These are phyloP conservation scores for Gambelia wislizenii DNA, from an alignment of 2,797 vertebrate genomes.

Conservation along the genomic window DNA sequence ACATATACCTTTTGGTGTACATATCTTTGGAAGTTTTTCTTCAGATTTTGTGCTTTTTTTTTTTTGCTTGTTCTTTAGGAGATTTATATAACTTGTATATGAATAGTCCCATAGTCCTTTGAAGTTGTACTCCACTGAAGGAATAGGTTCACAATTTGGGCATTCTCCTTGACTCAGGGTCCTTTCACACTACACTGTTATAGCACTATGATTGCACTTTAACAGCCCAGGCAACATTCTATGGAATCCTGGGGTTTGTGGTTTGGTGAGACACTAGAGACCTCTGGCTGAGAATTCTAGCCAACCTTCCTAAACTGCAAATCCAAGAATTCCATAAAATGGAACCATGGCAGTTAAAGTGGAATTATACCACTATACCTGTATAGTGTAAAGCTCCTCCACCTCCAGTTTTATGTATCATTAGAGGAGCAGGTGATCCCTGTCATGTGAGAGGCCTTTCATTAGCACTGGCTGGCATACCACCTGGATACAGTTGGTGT, in stretches of 20 bases:
- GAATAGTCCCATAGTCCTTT: neutral
- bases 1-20: constrained; percentile 17
- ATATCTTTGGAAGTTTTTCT: constrained; percentile 8
- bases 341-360: neutral
- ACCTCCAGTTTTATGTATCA: neutral
- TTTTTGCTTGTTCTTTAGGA: neutral
- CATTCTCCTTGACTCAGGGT: no score
- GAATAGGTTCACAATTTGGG: neutral
- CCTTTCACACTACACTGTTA: no score
- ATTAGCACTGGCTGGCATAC: neutral
- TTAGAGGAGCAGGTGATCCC: neutral
- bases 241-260: no score
- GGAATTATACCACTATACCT: neutral
- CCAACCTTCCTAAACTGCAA: neutral
- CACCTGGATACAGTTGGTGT: neutral
- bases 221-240: no score
- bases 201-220: no score
- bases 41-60: constrained; percentile 12
- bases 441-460: neutral
- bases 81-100: neutral
- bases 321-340: neutral
- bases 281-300: no score
- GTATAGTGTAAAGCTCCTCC: neutral
- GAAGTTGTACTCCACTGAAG: neutral
- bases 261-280: no score